A percentile compares a stretch with the other conserved stretches of the same genome.
These are phyloP conservation scores for Ctenopoma multispine DNA, from an alignment of 2,797 vertebrate species.

Conservation along the genomic window DNA sequence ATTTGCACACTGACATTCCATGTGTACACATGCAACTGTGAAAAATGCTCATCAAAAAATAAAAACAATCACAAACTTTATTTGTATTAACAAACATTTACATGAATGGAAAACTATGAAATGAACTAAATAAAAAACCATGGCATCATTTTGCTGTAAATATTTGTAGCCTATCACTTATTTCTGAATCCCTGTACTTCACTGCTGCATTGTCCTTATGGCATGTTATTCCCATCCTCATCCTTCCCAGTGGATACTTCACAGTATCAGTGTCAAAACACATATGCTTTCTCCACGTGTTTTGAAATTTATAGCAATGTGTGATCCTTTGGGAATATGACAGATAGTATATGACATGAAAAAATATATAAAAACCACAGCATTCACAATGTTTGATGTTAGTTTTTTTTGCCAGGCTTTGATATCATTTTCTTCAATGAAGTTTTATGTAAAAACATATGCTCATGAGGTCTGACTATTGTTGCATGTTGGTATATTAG, in stretches of 20 bases:
- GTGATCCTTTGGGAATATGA: constrained; percentile 19
- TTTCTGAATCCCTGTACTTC: constrained; percentile 7
- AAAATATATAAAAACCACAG: not conserved
- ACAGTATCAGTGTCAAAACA: constrained; percentile 56
- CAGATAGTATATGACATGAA: not conserved
- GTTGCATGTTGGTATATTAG: not conserved
- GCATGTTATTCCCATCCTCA: not conserved
- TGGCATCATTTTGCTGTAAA: not conserved
- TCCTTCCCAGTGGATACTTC: constrained; percentile 46
- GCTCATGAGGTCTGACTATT: constrained; percentile 15
- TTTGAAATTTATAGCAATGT: constrained; percentile 31
- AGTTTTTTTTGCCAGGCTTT: not conserved
- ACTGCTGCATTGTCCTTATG: constrained; percentile 1
- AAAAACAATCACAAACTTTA: constrained; percentile 58
- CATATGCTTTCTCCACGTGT: constrained; percentile 16
- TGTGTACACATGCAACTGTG: not conserved
- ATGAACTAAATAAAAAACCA: constrained; percentile 15
- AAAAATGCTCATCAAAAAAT: constrained; percentile 4
- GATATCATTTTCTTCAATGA: not conserved
- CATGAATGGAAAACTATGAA: constrained; percentile 39
- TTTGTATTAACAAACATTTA: constrained; percentile 51
- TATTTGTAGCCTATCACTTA: not conserved
- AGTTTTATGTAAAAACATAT: constrained; percentile 30
- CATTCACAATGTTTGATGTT: not conserved
- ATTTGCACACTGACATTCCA: too few species aligned